Evolutionary conservation across 2,888 invertebrate species (phyloP).

Genomic region (Tetheella fluctuosa): DNA sequence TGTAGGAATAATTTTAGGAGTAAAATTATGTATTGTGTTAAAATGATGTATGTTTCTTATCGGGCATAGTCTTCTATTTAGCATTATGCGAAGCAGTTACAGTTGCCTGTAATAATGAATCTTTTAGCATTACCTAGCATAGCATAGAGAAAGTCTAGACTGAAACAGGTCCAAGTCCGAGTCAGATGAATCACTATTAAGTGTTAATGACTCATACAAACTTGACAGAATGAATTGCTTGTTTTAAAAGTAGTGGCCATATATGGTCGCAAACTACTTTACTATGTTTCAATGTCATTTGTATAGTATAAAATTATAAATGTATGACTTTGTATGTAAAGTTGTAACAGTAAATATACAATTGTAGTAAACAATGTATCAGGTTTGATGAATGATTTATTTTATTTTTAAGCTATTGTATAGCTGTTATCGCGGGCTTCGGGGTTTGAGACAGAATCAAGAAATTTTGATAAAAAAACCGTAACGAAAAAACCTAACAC

Average conservation of each 20-base stretch:
- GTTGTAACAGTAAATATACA: not conserved
- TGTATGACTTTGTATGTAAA: not conserved
- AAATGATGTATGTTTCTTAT: no score
- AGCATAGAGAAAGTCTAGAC: constrained; percentile 5
- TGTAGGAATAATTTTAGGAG: no score
- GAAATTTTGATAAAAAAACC: no score
- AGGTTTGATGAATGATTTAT: not conserved
- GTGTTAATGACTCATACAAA: not conserved
- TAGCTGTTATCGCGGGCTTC: no score
- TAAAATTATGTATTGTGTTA: no score
- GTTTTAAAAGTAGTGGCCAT: not conserved
- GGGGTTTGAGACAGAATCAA: no score
- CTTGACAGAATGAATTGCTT: constrained; percentile 1
- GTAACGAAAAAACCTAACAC: no score
- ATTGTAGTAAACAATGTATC: not conserved
- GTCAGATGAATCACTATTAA: not conserved
- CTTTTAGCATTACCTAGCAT: not conserved
- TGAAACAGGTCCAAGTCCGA: not conserved
- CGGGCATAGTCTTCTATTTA: no score
- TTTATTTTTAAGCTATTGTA: no score
- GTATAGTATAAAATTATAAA: not conserved
- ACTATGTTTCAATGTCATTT: constrained; percentile 2
- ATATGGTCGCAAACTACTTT: not conserved
- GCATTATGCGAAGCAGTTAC: no score
- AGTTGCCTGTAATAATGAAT: not conserved